Evolutionary conservation across 2,888 invertebrate species (phyloP).

Genomic region (Carpatolechia fugitivella): DNA sequence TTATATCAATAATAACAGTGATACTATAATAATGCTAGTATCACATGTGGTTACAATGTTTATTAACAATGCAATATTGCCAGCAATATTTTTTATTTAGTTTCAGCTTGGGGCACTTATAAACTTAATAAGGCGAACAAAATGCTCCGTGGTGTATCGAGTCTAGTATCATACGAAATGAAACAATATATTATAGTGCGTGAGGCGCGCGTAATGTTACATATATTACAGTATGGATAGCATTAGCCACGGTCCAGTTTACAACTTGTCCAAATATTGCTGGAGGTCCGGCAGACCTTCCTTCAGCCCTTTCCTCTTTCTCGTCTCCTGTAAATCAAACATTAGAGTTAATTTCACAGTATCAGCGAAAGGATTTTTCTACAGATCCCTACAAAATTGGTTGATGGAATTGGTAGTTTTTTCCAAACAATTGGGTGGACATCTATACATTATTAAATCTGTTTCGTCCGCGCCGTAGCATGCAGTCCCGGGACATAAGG

Average conservation of each 20-base stretch:
- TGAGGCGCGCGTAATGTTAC: slow-evolving; percentile 65
- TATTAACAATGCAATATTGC: slow-evolving; percentile 52
- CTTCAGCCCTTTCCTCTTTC: slow-evolving; percentile 99
- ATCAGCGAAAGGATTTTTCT: no score
- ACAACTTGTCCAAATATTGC: slow-evolving; percentile 99
- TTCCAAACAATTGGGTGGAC: no score
- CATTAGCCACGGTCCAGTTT: slow-evolving; percentile 79
- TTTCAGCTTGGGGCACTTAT: slow-evolving; percentile 35
- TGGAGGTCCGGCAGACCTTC: slow-evolving; percentile 97
- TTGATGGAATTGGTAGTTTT: no score
- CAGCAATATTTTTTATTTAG: slow-evolving; percentile 53
- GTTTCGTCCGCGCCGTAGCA: slow-evolving; percentile 79
- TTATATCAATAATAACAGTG: slow-evolving; percentile 21
- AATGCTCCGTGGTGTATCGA: slow-evolving; percentile 36
- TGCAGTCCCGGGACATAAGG: slow-evolving; percentile 86
- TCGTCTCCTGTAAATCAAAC: slow-evolving; percentile 85
- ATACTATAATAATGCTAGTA: slow-evolving; percentile 39
- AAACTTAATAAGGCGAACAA: slow-evolving; percentile 49
- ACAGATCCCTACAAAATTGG: neutral
- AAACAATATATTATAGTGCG: slow-evolving; percentile 51
- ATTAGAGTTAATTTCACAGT: no score
- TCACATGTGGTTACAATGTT: slow-evolving; percentile 35
- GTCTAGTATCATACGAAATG: slow-evolving; percentile 40
- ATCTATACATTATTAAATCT: no score
- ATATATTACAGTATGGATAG: slow-evolving; percentile 73